Evolutionary conservation across 2,113 vertebrate genomes (phyloP), one percentile per base, ranked within the genome.

Genomic region (Empidonax traillii): DNA sequence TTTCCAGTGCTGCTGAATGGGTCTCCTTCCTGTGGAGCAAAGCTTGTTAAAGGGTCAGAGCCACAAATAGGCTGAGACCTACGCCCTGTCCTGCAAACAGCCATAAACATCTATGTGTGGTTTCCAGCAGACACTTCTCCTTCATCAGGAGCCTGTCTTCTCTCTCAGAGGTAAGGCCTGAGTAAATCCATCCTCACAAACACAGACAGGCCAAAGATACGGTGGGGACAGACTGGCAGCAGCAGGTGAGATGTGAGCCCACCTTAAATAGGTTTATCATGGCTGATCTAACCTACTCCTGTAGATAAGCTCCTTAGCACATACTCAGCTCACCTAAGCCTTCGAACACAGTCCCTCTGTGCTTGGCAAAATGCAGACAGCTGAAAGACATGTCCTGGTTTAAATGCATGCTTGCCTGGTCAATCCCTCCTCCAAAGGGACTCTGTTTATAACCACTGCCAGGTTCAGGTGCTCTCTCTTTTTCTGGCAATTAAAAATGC

Each of bases 371-470:
- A 52, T 35, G 46, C 58, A 73, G 28, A 33, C 28, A 77, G 51
- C 49, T 83, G 43, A 87, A 87, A 75, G 35, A 59, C 5, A 1
- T 46, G 52, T 67, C n/a, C 30, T 20, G 39, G 33, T 49, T 67
- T 59, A 72, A 61, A 33, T 37, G 12, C 11, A 3, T 28, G 30
- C 55, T 78, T 49, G 23, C 55, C 35, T 85, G 73, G 18, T 77
- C 76, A 55, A 10, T 71, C 69, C 46, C 44, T 72, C 8, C 37
- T 90, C 41, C 3, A 0, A 28, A 51, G 47, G 58, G 49, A 49
- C 28, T 39, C 0, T 0, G 24, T 63, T 73, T 62, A 63, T 41
- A 79, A 44, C 58, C 0, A 0, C 65, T 66, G 20, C 46, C 0
- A 0, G 41, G 35, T 47, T 90, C 61, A 35, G 30, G 18, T 58